A percentile compares a stretch with the other conserved stretches of the same genome.
phyloP scores from a whole-genome alignment of 2,888 invertebrate species.

The Pegoplata infirma region DNA sequence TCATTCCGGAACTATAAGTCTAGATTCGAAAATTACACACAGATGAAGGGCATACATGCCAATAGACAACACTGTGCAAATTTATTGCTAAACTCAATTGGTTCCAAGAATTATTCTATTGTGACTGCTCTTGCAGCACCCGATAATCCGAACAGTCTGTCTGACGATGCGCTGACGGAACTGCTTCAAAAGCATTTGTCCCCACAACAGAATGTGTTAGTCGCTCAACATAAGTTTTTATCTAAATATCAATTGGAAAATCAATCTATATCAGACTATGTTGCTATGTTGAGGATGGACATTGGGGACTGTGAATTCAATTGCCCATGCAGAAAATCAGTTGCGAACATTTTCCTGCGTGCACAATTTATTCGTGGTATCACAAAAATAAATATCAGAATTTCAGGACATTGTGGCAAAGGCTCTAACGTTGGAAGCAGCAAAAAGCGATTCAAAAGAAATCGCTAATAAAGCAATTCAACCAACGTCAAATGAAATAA shows the following conservation, averaged over 20 bases:
- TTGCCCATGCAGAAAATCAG: too few relatives aligned
- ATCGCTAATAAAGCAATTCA: not conserved
- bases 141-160: slow-evolving; percentile 6
- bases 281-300: not conserved
- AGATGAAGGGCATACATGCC: slow-evolving; percentile 24
- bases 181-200: slow-evolving; percentile 17
- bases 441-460: slow-evolving; percentile 37
- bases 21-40: slow-evolving; percentile 29
- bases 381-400: slow-evolving; percentile 15
- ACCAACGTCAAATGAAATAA: slow-evolving; percentile 10
- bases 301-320: not conserved
- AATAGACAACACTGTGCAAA: slow-evolving; percentile 36
- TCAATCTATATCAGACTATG: too few relatives aligned
- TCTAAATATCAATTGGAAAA: too few relatives aligned
- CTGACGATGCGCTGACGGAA: slow-evolving; percentile 18
- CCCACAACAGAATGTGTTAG: too few relatives aligned
- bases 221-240: too few relatives aligned
- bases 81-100: slow-evolving; percentile 43
- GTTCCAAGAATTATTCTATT: slow-evolving; percentile 26
- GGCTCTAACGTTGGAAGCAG: slow-evolving; percentile 26
- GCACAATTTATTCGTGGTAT: slow-evolving; percentile 12
- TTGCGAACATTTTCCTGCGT: not conserved
- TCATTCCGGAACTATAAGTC: slow-evolving; percentile 29
- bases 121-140: slow-evolving; percentile 23
- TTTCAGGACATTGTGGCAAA: not conserved